Percentiles rank a stretch among this genome's conserved stretches.
Conservation (phyloP, 2,113 vertebrate species). For the Castor canadensis region DNA sequence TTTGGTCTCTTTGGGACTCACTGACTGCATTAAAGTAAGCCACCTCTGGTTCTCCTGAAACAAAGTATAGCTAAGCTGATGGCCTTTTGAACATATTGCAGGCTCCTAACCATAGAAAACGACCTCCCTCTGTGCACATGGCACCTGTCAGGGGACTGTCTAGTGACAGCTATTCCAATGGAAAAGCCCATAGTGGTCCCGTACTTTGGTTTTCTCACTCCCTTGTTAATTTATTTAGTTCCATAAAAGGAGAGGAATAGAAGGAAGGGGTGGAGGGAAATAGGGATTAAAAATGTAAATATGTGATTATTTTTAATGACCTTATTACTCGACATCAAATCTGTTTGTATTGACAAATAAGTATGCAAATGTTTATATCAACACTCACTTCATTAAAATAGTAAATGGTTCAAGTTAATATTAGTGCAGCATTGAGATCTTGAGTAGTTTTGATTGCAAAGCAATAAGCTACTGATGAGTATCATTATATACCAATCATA, state of each 20-base stretch:
- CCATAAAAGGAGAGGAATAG: slow-evolving; percentile 78
- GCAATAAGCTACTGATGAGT: slow-evolving; percentile 80
- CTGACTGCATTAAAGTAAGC: slow-evolving; percentile 75
- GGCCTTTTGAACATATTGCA: slow-evolving; percentile 55
- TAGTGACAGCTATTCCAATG: slow-evolving; percentile 69
- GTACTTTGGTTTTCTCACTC: slow-evolving; percentile 54
- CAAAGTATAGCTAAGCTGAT: slow-evolving; percentile 74
- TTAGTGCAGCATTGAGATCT: slow-evolving; percentile 72
- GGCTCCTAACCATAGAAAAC: slow-evolving; percentile 70
- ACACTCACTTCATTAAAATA: slow-evolving; percentile 78
- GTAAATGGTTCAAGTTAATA: slow-evolving; percentile 77
- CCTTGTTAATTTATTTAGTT: slow-evolving; percentile 83
- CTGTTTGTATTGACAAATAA: slow-evolving; percentile 81
- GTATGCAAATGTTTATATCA: slow-evolving; percentile 80
- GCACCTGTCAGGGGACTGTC: slow-evolving; percentile 73
- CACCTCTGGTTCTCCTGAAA: slow-evolving; percentile 71
- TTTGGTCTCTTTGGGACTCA: slow-evolving; percentile 75
- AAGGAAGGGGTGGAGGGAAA: slow-evolving; percentile 77
- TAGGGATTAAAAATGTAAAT: slow-evolving; percentile 83
- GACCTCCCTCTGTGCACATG: slow-evolving; percentile 71
- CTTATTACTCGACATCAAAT: slow-evolving; percentile 77
- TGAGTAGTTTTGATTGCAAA: slow-evolving; percentile 76
- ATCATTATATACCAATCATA: slow-evolving; percentile 70
- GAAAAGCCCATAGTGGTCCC: slow-evolving; percentile 70
- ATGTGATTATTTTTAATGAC: slow-evolving; percentile 78